Conservation (phyloP, 37 sponge, comb jelly and placozoan species). For the Cladorhizidae sp. region DNA sequence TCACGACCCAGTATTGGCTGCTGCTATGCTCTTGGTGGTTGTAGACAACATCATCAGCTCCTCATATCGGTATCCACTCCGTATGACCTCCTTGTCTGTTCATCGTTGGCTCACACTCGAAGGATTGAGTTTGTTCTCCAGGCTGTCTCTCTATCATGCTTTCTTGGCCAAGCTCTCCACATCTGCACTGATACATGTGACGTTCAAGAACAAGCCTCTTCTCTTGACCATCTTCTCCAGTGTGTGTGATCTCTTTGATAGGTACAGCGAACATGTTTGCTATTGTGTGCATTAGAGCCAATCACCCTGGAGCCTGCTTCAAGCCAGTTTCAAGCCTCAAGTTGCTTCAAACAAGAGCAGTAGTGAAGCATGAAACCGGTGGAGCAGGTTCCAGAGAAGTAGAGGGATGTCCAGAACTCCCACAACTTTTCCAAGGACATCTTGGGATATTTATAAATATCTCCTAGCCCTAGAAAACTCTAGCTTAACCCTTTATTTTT, state of each 20-base stretch:
- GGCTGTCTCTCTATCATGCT: constrained; percentile 43
- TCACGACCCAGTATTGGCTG: constrained; percentile 25
- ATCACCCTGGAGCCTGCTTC: too few relatives aligned
- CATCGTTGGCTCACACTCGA: constrained; percentile 9
- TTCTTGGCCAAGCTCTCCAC: constrained; percentile 56
- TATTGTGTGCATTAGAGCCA: too few relatives aligned
- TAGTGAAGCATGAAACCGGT: too few relatives aligned
- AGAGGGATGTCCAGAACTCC: too few relatives aligned
- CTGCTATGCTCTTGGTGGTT: constrained; percentile 49
- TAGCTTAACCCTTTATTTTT: too few relatives aligned
- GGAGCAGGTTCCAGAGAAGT: too few relatives aligned
- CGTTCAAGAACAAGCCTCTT: constrained; percentile 4
- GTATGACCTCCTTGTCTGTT: too few relatives aligned
- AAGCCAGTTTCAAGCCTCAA: too few relatives aligned
- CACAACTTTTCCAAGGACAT: too few relatives aligned
- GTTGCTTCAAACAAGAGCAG: too few relatives aligned
- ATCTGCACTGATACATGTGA: background rate
- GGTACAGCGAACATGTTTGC: background rate
- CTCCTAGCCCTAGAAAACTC: too few relatives aligned
- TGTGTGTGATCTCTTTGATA: constrained; percentile 17
- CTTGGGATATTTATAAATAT: too few relatives aligned
- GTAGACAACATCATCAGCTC: background rate
- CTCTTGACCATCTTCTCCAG: constrained; percentile 29
- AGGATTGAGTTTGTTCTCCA: constrained; percentile 4
- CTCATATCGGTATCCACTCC: background rate